Evolutionary conservation across 1,140 invertebrate species (phyloP).

Genomic region (Aphis craccivora): DNA sequence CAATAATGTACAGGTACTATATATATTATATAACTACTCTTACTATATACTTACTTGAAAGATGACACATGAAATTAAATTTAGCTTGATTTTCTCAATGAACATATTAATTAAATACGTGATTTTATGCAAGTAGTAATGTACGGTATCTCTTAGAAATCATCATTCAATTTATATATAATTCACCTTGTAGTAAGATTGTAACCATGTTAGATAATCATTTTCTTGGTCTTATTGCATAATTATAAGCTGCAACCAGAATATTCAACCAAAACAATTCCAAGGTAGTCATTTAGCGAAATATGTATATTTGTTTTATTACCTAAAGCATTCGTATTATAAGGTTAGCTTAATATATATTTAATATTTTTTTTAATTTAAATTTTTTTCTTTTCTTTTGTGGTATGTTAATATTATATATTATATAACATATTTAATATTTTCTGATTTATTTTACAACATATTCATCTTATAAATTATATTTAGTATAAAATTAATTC

Average conservation of each 20-base stretch:
- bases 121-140: neutral
- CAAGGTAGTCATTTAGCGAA: neutral
- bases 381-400: too few relatives aligned
- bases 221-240: neutral
- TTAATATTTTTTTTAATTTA: too few relatives aligned
- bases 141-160: neutral
- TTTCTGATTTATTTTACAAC: too few relatives aligned
- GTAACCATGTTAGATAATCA: neutral
- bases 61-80: neutral
- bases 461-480: neutral
- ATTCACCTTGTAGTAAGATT: neutral
- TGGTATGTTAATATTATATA: too few relatives aligned
- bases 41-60: too few relatives aligned
- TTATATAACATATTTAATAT: too few relatives aligned
- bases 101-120: neutral
- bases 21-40: neutral
- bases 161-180: conserved; percentile 5
- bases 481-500: neutral
- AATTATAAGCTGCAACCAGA: neutral
- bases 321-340: neutral
- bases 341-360: neutral
- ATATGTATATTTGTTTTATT: neutral
- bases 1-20: neutral
- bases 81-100: neutral
- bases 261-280: neutral